Base-by-base conservation (phyloP, 2,113 vertebrate genomes). In the Pseudonaja textilis region DNA sequence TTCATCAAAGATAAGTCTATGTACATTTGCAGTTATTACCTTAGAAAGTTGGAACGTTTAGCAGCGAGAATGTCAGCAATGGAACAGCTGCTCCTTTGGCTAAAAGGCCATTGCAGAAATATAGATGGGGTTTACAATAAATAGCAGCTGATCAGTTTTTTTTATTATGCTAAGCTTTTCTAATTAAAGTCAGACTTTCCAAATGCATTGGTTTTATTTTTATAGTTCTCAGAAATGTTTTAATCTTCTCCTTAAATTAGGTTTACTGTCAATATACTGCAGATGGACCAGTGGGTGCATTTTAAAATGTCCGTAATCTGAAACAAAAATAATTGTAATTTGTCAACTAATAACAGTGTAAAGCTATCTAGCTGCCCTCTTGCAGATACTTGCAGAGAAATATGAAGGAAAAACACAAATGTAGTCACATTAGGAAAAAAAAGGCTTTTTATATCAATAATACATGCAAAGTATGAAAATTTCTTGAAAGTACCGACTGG, bases 31-130 rank as follows among this genome's bases (percentile, higher is more conserved):
- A 95, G 97, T 95, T 96, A 98, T 99, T 98, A 99, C 98, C 98
- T 99, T 98, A 99, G 98, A 97, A 97, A 97, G 98, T 97, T 98
- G 99, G 98, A 99, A 99, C 99, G 98, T 97, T 89, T 96, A 96
- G 96, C 97, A 96, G 96, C 94, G 98, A 98, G 98, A 98, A 98
- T 98, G 96, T 97, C 97, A 97, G 97, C 97, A 97, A 97, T 97
- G 97, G 95, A 97, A 97, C 97, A 98, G 97, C 97, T 98, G 97
- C 97, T 97, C 90, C 96, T 95, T 96, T 96, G 96, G 97, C 96
- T 94, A 89, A 95, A 85, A 96, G 90, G 87, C 88, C 94, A 23
- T 91, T 96, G 95, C 97, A 96, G 95, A 97, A 97, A 97, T 97
- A 98, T 42, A 81, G 85, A 57, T 89, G 97, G 96, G 97, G 95